A percentile compares a stretch with the other conserved stretches of the same genome.
Evolutionary conservation across 2,797 vertebrate genomes (phyloP).

Genomic region (Centroberyx gerrardi): DNA sequence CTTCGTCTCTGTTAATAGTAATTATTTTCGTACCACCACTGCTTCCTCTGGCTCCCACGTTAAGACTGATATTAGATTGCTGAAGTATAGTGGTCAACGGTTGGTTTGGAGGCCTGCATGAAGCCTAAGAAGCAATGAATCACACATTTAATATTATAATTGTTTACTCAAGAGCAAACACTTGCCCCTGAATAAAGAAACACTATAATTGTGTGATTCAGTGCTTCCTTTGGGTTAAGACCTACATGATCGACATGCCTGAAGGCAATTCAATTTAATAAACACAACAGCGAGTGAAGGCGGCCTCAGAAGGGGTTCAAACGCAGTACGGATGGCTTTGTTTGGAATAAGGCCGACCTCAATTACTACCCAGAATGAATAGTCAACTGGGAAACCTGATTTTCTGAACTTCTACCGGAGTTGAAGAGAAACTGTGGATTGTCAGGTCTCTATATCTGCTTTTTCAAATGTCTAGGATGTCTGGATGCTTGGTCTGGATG

Average conservation of each 20-base stretch:
- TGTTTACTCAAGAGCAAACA: constrained; percentile 29
- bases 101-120: background rate
- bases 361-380: background rate
- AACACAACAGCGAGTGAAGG: constrained; percentile 12
- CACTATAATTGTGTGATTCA: constrained; percentile 5
- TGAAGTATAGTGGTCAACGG: background rate
- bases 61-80: constrained; percentile 37
- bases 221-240: constrained; percentile 36
- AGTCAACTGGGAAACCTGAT: too few relatives aligned
- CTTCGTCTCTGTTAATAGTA: background rate
- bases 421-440: constrained; percentile 17
- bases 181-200: constrained; percentile 34
- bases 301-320: background rate
- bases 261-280: constrained; percentile 11
- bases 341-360: constrained; percentile 34
- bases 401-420: background rate
- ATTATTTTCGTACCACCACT: background rate
- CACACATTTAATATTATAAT: background rate
- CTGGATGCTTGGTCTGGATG: constrained; percentile 5
- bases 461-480: constrained; percentile 21
- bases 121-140: constrained; percentile 6
- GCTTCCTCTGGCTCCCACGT: constrained; percentile 16
- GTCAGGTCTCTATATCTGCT: background rate
- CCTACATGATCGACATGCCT: constrained; percentile 30
- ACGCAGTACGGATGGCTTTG: constrained; percentile 8